Percentiles rank a stretch among this genome's conserved stretches.
These are phyloP conservation scores for Ptiloglossa arizonensis DNA, from an alignment of 1,140 invertebrate genomes.

Conservation along the genomic window DNA sequence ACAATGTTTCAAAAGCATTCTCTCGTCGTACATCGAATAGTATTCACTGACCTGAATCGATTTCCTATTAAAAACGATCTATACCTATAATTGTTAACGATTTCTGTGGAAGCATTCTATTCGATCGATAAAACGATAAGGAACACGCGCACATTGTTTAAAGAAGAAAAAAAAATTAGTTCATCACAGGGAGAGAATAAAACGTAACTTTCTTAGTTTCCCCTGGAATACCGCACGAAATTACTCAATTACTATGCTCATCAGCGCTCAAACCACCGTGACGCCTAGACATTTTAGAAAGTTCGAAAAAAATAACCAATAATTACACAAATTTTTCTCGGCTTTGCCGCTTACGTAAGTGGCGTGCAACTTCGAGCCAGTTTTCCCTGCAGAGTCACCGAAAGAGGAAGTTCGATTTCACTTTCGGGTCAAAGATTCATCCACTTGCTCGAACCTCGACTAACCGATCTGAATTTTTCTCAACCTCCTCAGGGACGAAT, in stretches of 20 bases:
- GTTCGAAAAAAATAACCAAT: conserved; percentile 26
- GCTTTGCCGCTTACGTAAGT: conserved; percentile 23
- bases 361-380: conserved; percentile 13
- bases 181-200: neutral
- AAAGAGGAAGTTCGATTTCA: conserved; percentile 28
- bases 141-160: neutral
- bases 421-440: conserved; percentile 12
- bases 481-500: too few species aligned
- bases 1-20: too few species aligned
- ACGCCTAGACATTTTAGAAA: conserved; percentile 28
- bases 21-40: too few species aligned
- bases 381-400: neutral
- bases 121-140: too few species aligned
- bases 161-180: neutral
- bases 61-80: too few species aligned
- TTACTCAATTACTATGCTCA: neutral
- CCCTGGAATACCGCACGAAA: neutral
- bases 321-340: conserved; percentile 22
- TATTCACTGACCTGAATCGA: too few species aligned
- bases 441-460: neutral
- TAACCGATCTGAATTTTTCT: neutral
- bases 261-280: neutral
- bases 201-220: neutral
- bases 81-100: too few species aligned
- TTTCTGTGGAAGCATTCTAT: too few species aligned